These are phyloP conservation scores for Archegozetes longisetosus DNA, from an alignment of 1,140 invertebrate species.

Conservation along the genomic window DNA sequence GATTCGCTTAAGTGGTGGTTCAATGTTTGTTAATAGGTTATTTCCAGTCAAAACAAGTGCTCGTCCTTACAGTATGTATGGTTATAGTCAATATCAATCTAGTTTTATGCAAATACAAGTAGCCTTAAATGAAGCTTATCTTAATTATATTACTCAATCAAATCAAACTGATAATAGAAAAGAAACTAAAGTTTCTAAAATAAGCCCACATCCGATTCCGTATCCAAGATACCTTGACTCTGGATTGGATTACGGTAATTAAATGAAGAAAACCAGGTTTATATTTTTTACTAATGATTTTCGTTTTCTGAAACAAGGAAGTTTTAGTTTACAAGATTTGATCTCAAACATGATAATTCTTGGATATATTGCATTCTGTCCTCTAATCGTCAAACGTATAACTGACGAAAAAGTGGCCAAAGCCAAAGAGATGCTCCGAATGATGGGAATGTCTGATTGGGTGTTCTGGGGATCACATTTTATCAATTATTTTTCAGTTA, in stretches of 20 bases:
- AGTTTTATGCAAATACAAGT: no score
- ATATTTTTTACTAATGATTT: neutral
- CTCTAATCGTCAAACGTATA: slow-evolving; percentile 9
- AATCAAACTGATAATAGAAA: no score
- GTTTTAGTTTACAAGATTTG: neutral
- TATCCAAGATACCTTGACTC: neutral
- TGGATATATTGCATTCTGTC: slow-evolving; percentile 4
- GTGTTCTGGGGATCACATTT: slow-evolving; percentile 6
- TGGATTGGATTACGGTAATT: neutral
- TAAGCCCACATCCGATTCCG: neutral
- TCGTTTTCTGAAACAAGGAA: slow-evolving; percentile 5
- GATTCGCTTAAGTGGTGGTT: no score
- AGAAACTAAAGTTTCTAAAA: neutral
- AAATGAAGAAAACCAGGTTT: neutral
- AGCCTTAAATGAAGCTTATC: no score
- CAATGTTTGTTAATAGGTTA: no score
- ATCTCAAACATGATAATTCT: neutral
- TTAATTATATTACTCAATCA: no score
- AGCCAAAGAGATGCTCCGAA: slow-evolving; percentile 9
- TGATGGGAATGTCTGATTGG: slow-evolving; percentile 10
- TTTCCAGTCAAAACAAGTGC: no score
- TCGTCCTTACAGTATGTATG: no score
- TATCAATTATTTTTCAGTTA: neutral
- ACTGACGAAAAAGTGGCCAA: slow-evolving; percentile 7
- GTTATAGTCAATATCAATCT: no score